phyloP scores from a whole-genome alignment of 2,113 vertebrate species.

The Manacus vitellinus region DNA sequence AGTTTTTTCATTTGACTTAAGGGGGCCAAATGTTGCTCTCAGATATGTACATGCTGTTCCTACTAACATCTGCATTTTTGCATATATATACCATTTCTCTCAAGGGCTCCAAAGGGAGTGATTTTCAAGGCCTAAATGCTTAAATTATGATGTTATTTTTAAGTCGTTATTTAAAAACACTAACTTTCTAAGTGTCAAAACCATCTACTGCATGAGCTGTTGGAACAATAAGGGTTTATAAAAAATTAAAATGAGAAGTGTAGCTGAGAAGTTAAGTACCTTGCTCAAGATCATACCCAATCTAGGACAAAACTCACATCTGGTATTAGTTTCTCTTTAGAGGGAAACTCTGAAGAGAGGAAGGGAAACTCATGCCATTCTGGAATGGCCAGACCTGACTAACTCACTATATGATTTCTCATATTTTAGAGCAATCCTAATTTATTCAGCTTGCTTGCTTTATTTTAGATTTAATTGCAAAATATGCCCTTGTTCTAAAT shows the following conservation, averaged over 20 bases:
- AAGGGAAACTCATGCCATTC: background rate
- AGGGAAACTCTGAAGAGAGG: background rate
- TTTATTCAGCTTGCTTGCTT: background rate
- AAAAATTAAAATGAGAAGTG: background rate
- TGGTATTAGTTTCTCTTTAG: background rate
- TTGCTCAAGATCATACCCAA: background rate
- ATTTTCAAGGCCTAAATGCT: background rate
- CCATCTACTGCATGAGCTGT: background rate
- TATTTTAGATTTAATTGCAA: background rate
- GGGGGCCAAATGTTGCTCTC: conserved; percentile 4
- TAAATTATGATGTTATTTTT: background rate
- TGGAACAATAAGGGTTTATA: background rate
- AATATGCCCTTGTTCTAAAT: background rate
- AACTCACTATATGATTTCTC: background rate
- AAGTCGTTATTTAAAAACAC: conserved; percentile 4
- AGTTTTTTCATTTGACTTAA: conserved; percentile 25
- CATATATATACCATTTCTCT: conserved; percentile 2
- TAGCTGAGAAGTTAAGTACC: background rate
- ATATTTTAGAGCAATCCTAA: background rate
- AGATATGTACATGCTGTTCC: background rate
- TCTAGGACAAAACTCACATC: background rate
- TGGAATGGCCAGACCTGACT: background rate
- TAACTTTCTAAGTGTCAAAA: background rate
- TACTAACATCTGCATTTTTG: conserved; percentile 22
- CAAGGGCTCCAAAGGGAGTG: background rate